phyloP scores from a whole-genome alignment of 1,140 invertebrate genomes.

The Tetraneura akinire region DNA sequence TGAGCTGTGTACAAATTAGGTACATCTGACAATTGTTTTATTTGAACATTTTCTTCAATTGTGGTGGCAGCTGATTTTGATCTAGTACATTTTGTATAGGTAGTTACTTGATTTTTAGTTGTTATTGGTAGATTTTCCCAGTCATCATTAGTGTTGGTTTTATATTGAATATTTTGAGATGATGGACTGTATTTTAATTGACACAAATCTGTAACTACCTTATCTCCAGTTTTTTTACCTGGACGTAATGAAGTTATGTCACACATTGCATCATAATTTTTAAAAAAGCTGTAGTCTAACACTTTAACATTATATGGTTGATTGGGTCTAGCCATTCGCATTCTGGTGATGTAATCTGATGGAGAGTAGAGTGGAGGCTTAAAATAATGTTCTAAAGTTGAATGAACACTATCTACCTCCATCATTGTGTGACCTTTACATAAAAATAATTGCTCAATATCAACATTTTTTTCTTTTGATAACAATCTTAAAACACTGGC shows the following conservation, averaged over 20 bases:
- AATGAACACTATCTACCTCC: constrained; percentile 56
- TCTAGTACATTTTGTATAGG: background rate
- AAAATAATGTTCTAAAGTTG: constrained; percentile 52
- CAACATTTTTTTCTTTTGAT: constrained; percentile 16
- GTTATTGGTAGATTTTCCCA: background rate
- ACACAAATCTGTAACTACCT: constrained; percentile 50
- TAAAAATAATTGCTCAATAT: constrained; percentile 49
- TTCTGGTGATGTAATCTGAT: constrained; percentile 52
- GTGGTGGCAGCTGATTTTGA: background rate
- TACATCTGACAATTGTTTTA: background rate
- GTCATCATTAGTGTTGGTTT: background rate
- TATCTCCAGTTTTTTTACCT: constrained; percentile 50
- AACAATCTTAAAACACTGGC: constrained; percentile 38
- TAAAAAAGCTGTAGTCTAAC: constrained; percentile 24
- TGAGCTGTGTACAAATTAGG: background rate
- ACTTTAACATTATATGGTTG: constrained; percentile 41
- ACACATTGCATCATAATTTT: constrained; percentile 44
- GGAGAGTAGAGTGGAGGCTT: constrained; percentile 50
- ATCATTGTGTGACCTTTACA: constrained; percentile 57
- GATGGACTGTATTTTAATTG: background rate
- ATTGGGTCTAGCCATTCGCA: constrained; percentile 39
- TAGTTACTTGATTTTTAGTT: background rate
- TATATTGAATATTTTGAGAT: background rate
- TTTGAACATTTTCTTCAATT: background rate
- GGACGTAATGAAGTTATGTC: constrained; percentile 50